Evolutionary conservation across 2,888 invertebrate genomes (phyloP).

Genomic region (Ophraella communa): DNA sequence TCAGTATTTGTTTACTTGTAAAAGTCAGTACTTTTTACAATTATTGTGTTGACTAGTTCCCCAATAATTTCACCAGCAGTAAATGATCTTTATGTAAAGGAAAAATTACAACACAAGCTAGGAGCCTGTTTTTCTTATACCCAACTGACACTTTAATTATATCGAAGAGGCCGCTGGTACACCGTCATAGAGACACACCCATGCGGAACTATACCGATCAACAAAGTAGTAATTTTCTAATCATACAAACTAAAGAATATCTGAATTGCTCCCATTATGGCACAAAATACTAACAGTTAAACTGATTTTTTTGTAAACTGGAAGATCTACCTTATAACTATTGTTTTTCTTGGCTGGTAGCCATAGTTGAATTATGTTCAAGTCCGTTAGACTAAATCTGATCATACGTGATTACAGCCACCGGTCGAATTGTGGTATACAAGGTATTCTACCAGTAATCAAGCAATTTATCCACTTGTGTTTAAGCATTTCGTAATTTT

Average conservation of each 20-base stretch:
- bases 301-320: neutral
- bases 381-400: conserved; percentile 16
- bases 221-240: conserved; percentile 10
- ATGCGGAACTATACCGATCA: neutral
- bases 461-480: too few species aligned
- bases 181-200: neutral
- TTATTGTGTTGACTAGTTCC: too few species aligned
- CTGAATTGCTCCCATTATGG: conserved; percentile 7
- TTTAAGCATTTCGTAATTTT: too few species aligned
- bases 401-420: conserved; percentile 1
- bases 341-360: conserved; percentile 16
- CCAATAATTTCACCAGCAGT: too few species aligned
- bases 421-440: neutral
- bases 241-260: conserved; percentile 7
- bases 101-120: too few species aligned
- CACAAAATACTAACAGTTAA: conserved; percentile 12
- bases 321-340: conserved; percentile 7
- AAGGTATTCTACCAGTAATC: neutral
- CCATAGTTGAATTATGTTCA: conserved; percentile 10
- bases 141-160: neutral
- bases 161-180: neutral
- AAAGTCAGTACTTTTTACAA: too few species aligned
- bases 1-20: too few species aligned
- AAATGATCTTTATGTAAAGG: too few species aligned
- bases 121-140: neutral